Conservation (phyloP, 2,113 vertebrate species). For the Phalacrocorax pelagicus region DNA sequence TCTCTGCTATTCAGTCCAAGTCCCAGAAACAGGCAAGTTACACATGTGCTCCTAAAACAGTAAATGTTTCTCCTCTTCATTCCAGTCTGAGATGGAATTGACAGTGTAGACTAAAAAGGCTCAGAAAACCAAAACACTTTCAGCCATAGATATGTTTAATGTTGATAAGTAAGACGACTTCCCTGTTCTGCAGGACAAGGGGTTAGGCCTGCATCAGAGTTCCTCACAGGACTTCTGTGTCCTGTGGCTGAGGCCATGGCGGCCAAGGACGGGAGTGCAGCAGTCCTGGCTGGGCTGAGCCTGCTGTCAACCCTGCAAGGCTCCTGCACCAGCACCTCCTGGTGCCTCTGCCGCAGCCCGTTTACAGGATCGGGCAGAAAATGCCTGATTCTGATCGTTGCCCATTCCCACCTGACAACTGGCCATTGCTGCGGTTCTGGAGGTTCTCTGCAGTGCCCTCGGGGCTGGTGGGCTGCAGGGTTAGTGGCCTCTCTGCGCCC, state of each 20-base stretch:
- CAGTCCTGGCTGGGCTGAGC: background rate
- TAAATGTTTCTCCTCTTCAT: background rate
- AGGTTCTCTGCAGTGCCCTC: rapidly evolving
- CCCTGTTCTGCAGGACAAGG: too few relatives aligned
- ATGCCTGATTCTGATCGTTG: background rate
- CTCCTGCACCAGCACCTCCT: too few relatives aligned
- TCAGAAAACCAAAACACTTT: background rate
- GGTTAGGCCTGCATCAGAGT: rapidly evolving
- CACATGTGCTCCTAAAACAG: background rate
- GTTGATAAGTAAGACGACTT: too few relatives aligned
- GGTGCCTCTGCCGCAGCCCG: too few relatives aligned
- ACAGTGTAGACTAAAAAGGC: rapidly evolving
- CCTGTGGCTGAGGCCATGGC: rapidly evolving
- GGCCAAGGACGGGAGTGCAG: rapidly evolving
- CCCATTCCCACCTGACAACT: rapidly evolving
- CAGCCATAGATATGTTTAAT: rapidly evolving
- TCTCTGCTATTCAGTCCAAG: background rate
- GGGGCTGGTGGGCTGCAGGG: rapidly evolving
- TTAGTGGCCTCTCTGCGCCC: rapidly evolving
- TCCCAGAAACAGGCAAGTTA: background rate
- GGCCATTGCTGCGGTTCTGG: rapidly evolving
- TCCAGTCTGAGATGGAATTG: background rate
- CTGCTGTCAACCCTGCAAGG: too few relatives aligned
- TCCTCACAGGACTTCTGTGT: rapidly evolving
- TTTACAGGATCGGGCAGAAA: background rate